Percentiles rank a stretch among this genome's conserved stretches.
These are phyloP conservation scores for Argynnis bischoffii DNA, from an alignment of 2,888 invertebrate species.

Conservation along the genomic window DNA sequence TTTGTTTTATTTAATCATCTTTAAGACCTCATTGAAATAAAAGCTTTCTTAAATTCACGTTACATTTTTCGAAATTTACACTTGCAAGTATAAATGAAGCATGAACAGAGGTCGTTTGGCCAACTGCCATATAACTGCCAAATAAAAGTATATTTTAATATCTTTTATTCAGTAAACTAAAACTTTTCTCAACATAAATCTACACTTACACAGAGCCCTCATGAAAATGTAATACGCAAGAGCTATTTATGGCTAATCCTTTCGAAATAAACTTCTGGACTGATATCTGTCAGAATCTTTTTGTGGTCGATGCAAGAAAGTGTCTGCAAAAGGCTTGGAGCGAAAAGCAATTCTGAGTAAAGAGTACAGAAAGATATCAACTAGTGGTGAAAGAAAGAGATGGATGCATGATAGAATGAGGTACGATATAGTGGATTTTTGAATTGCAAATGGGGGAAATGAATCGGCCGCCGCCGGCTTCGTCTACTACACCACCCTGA, in stretches of 20 bases:
- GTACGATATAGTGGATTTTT: conserved; percentile 71
- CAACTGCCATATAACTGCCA: conserved; percentile 65
- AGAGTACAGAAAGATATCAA: conserved; percentile 47
- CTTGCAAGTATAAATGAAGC: conserved; percentile 42
- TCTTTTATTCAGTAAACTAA: conserved; percentile 80
- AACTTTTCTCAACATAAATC: conserved; percentile 79
- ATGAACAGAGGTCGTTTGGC: conserved; percentile 65
- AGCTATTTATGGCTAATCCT: conserved; percentile 82
- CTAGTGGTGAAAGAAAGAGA: conserved; percentile 51
- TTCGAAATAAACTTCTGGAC: conserved; percentile 73
- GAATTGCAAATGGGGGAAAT: conserved; percentile 80
- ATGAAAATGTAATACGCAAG: conserved; percentile 79
- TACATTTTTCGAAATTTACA: conserved; percentile 4
- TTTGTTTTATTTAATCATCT: too few relatives aligned
- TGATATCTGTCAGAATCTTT: conserved; percentile 60
- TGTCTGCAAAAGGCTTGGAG: conserved; percentile 60
- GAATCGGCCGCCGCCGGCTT: conserved; percentile 68
- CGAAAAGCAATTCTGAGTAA: conserved; percentile 56
- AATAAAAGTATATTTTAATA: conserved; percentile 58
- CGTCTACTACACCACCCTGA: conserved; percentile 58
- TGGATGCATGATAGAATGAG: conserved; percentile 52
- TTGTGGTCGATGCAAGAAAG: conserved; percentile 62
- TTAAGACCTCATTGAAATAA: conserved; percentile 1
- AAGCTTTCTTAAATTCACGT: conserved; percentile 18
- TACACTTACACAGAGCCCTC: conserved; percentile 69